Evolutionary conservation across 2,113 vertebrate genomes (phyloP), one percentile per base, ranked within the genome.

Genomic region (Amphilophus citrinellus): DNA sequence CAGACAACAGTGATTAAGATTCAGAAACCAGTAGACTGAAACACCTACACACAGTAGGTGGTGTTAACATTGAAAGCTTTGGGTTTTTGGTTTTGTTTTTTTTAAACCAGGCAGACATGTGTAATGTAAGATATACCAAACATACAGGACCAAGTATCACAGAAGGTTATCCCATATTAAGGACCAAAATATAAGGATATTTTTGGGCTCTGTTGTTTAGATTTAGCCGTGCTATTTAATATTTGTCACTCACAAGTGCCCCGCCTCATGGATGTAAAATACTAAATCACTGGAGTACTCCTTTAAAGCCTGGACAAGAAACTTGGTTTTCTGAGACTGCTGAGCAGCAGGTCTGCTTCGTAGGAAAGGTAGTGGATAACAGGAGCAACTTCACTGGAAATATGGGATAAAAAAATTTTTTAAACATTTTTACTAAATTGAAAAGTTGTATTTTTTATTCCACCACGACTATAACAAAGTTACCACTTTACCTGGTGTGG

Each of bases 11-110:
- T 47, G 32, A 65, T 53, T 44, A 56, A 1, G 56, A 56, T 42
- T 53, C 18, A 75, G 53, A 39, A 61, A 60, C 53, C 59, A 47
- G n/a, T 35, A 63, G 68, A 73, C 47, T 73, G 68, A 56, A 73
- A 73, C 68, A 3, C 17, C 44, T 3, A 73, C 24, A 32, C 0
- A 7, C 47, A 50, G 15, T 50, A 18, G 47, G 47, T 50, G 47
- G 6, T 18, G 15, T 50, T 50, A 71, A 50, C 14, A 73, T 1
- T 17, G 66, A 32, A 27, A 73, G 24, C 15, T 53, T 73, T 73
- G 66, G 24, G 15, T 53, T 71, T 50, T 7, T 66, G 24, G 2
- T 24, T 24, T 7, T 32, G 7, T 1, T 7, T 62, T 39, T 44
- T 10, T 27, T 39, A 4, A 24, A 44, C 17, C 47, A 56, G 22